Base-by-base conservation (phyloP, 2,797 vertebrate species). In the Melanotaenia boesemani region DNA sequence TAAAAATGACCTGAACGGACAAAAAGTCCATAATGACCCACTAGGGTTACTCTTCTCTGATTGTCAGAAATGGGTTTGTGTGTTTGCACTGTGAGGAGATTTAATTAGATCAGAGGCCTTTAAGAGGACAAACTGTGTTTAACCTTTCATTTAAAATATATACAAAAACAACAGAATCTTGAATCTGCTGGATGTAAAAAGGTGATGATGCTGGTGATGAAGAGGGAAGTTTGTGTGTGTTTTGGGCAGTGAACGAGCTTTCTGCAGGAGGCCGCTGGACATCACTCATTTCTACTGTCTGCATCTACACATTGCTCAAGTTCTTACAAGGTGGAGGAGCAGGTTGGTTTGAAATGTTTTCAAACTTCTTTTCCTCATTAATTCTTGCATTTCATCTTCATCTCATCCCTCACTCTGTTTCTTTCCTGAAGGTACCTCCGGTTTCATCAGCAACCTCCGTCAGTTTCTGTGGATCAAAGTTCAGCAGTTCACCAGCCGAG, bases 301-400 rank as follows among this genome's bases (percentile, higher is more conserved):
- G 93, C 71, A 85, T 88, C 81, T 97, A 96, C 0, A 96, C 95
- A 34, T 82, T 95, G 30, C 94, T 97, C 72, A 97, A 97, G 91
- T 96, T 97, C 80, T 93, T 98, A 30, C 96, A 98, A 85, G 96
- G 97, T 0, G 97, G 97, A 77, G 96, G 96, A 52, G 95, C 96
- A 72, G 96, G 97, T 79, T 93, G 94, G 54, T 95, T 95, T 94
- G n/a, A 6, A 24, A 13, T 54, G 30, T 54, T 12, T 24, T 1
- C 34, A 36, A 36, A 6, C 8, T 1, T 36, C 8, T 8, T 6
- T 36, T 36, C 4, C 4, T n/a, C n/a, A n/a, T 30, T 30, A 30
- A 30, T 3, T 36, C 34, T 63, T 10, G 24, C 20, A 86, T 58
- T 8, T 28, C 84, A 72, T 46, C 32, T 65, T 36, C 2, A 0